Evolutionary conservation across 2,888 invertebrate genomes (phyloP), one percentile per base, ranked within the genome.

Genomic region (Anorthoa munda): DNA sequence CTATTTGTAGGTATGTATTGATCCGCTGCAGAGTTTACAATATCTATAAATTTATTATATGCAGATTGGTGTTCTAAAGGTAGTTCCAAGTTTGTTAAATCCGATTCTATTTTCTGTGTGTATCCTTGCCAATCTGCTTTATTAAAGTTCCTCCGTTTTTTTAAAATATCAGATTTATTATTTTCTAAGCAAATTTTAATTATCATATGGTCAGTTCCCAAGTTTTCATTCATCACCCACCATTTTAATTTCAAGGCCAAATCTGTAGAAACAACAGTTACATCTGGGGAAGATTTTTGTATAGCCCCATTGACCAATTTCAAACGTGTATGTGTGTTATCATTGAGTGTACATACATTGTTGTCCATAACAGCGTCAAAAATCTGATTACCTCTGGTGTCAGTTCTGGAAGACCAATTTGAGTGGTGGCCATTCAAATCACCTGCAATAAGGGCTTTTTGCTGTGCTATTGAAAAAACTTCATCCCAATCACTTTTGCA

Each of bases 271-370:
- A 48, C 48, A 13, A 48, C 26, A 26, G 48, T 63, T 18, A 48
- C 18, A 18, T 48, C 61, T 61, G 61, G 46, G 23, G 23, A 61
- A 18, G 61, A 61, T 46, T 12, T 61, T 48, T 61, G 61, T 23
- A 61, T 12, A 23, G 17, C 5, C 12, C 61, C 46, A 61, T 61
- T 61, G 12, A 23, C 61, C 46, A 61, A 63, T 63, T 63, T 63
- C 18, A 63, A 18, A 48, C 63, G 63, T 63, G 63, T 63, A 23
- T 48, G 48, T 61, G 61, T 61, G 17, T 61, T 61, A 46, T 61
- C 46, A 21, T 61, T 61, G 17, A 46, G 21, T 46, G 23, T 61
- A 48, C 46, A 61, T 18, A 61, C 12, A 23, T 61, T 46, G 12
- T 23, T 46, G 18, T 61, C 46, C 61, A 61, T 61, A 23, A 48